These are phyloP conservation scores for Anguilla marmorata DNA, from an alignment of 2,797 vertebrate genomes.

Conservation along the genomic window DNA sequence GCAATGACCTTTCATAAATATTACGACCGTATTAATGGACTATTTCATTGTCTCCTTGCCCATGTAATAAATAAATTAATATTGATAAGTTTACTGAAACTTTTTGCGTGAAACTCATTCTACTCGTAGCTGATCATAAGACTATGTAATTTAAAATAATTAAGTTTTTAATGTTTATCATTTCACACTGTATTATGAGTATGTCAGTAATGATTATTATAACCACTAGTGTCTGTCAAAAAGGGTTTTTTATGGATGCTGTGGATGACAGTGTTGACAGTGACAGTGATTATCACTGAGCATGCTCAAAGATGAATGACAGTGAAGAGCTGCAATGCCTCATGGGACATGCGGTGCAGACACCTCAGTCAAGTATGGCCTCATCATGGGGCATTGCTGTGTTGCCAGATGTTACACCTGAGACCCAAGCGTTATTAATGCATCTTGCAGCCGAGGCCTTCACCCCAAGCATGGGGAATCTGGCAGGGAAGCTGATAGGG, in stretches of 20 bases:
- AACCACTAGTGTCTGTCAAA: background rate
- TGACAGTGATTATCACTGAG: background rate
- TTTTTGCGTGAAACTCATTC: background rate
- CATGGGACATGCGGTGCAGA: background rate
- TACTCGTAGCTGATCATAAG: background rate
- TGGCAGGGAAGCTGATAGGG: background rate
- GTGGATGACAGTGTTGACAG: background rate
- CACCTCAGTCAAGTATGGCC: background rate
- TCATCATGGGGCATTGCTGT: background rate
- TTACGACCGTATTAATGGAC: background rate
- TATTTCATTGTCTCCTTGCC: background rate
- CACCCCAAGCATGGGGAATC: conserved; percentile 41
- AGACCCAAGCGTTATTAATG: conserved; percentile 47
- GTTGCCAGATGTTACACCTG: conserved; percentile 9
- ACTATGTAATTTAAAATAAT: background rate
- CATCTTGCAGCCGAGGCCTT: conserved; percentile 56
- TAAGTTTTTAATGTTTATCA: background rate
- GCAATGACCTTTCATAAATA: background rate
- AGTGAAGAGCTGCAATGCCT: background rate
- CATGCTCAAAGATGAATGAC: background rate
- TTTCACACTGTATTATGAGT: background rate
- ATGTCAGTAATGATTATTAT: background rate
- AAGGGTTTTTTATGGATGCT: background rate
- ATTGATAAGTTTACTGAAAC: background rate
- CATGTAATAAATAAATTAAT: background rate